Evolutionary conservation across 2,888 invertebrate genomes (phyloP), one percentile per base, ranked within the genome.

Genomic region (Scaptomyza caliginosa): DNA sequence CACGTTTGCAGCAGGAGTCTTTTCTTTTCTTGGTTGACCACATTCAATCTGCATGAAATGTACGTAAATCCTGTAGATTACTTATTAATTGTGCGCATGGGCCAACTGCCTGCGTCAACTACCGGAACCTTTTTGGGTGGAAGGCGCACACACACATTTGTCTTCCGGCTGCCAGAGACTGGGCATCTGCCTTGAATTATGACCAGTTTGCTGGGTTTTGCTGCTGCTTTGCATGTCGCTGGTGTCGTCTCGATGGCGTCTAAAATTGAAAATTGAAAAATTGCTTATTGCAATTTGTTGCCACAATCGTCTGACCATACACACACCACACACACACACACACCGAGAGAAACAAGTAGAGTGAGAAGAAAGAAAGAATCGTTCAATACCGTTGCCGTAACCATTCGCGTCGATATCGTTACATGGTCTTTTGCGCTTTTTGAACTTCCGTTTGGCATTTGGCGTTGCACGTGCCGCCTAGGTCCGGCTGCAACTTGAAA

Each of bases 221-320:
- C 60, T 83, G 39, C 52, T 64, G 73, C 64, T 84, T 81, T 84
- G 78, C 80, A 81, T 84, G 60, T 74, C 30, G 48, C 26, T 45
- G 51, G 49, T 59, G 57, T 59, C 56, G 70, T 67, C 73, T 71
- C 76, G 67, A 64, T 68, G 75, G 59, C 55, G 84, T 79, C 85
- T 79, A 85, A 83, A 34, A 83, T 83, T 85, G 82, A 84, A 83
- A 83, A 82, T 83, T 83, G 82, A 83, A 82, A 83, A 85, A 83
- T 83, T 85, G 82, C 82, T 83, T 83, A 83, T 83, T 83, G 85
- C 82, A 85, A 85, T 85, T 83, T 82, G 85, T 82, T 77, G 74
- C 82, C 82, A 82, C 82, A 82, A 82, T 82, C 82, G 82, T 70
- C 56, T 74, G 81, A 72, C 82, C 78, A 77, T 66, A 55, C 45